phyloP scores from a whole-genome alignment of 2,888 invertebrate species.

The Antheraea assamensis region DNA sequence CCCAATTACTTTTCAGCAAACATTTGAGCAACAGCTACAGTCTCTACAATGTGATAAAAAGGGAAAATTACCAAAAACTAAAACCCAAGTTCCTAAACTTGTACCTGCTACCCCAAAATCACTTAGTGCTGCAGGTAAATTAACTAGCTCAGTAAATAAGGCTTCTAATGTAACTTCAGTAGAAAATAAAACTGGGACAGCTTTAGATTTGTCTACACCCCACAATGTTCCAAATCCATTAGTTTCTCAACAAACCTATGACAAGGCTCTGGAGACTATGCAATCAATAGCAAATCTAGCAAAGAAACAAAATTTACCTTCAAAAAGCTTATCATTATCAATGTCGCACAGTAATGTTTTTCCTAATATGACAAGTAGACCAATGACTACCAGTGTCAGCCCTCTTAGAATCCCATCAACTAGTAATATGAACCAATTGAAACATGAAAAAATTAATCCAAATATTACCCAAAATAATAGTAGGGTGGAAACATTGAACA shows the following conservation, averaged over 20 bases:
- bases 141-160: slow-evolving; percentile 53
- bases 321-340: slow-evolving; percentile 55
- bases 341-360: slow-evolving; percentile 61
- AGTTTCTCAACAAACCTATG: slow-evolving; percentile 66
- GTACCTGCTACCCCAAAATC: slow-evolving; percentile 71
- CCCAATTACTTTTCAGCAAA: slow-evolving; percentile 79
- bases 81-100: slow-evolving; percentile 74
- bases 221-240: slow-evolving; percentile 69
- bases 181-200: slow-evolving; percentile 65
- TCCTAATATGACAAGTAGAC: slow-evolving; percentile 56
- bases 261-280: slow-evolving; percentile 77
- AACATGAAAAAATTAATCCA: slow-evolving; percentile 58
- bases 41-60: slow-evolving; percentile 72
- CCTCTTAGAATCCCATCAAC: slow-evolving; percentile 65
- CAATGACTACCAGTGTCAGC: slow-evolving; percentile 47
- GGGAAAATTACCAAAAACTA: slow-evolving; percentile 69
- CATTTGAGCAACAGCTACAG: slow-evolving; percentile 76
- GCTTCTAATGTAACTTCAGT: slow-evolving; percentile 40
- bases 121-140: slow-evolving; percentile 64
- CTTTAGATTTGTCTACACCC: slow-evolving; percentile 75
- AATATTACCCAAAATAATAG: slow-evolving; percentile 46
- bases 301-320: slow-evolving; percentile 71
- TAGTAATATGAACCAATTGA: slow-evolving; percentile 58
- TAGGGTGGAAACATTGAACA: slow-evolving; percentile 56
- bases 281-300: slow-evolving; percentile 78